Evolutionary conservation across 1,140 invertebrate genomes (phyloP), one percentile per base, ranked within the genome.

Genomic region (Nephotettix cincticeps): DNA sequence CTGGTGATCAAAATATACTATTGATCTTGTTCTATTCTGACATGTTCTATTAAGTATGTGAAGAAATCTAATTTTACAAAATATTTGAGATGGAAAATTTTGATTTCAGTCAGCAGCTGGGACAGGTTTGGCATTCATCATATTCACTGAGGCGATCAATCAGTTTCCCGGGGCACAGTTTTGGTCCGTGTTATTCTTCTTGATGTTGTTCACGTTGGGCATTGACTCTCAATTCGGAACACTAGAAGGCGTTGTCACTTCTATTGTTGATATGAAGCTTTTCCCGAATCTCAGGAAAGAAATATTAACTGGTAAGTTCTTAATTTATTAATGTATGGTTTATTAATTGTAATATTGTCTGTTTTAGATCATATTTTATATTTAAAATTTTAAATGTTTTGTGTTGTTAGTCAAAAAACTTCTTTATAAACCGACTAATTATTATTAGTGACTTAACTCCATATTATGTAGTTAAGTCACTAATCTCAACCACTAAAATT

Each of bases 151-250:
- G 82, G 96, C 95, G 0, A 97, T 98, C 73, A 95, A 97, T 81
- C 94, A 98, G 82, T 97, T 98, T 81, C 95, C 94, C 0, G 93
- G 93, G 1, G 93, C 94, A 4, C 95, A 95, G 75, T 89, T 98
- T 76, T 98, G 96, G 96, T 92, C 95, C 0, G 86, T 97, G 0
- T 83, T 98, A 0, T 98, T 98, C 83, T 98, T 98, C 81, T 83
- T 97, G 9, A 98, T 98, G 96, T 86, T 98, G 3, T 95, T 98
- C 77, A 97, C 94, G 0, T 83, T 98, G 17, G 96, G 96, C 4
- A 96, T 98, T 23, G 96, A 97, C 79, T 97, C 95, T 0, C 96
- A 98, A 78, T 98, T 98, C 79, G 96, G 95, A 0, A 97, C 94
- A 0, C 80, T 98, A 1, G 95, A 98, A 82, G 96, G 96, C 21